Conservation (phyloP, 2,888 invertebrate genomes). For the Apamea anceps region DNA sequence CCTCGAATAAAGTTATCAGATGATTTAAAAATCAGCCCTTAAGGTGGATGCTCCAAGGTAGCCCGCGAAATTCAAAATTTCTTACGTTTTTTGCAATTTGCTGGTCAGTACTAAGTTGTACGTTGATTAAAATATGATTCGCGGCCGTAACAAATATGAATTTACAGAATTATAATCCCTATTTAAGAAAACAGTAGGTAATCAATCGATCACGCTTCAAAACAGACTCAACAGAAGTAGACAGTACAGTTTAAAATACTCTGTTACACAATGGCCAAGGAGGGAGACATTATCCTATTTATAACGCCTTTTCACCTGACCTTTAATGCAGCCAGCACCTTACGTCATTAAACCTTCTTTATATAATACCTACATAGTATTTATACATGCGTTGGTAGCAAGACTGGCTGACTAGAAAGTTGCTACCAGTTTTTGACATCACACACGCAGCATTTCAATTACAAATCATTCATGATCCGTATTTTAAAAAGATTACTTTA, state of each 20-base stretch:
- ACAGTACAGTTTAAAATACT: slow-evolving; percentile 10
- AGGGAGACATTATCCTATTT: slow-evolving; percentile 12
- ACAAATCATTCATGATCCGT: slow-evolving; percentile 32
- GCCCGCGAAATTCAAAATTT: too few relatives aligned
- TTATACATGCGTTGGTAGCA: neutral
- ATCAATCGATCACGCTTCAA: neutral
- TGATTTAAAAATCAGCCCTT: too few relatives aligned
- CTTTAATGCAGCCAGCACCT: slow-evolving; percentile 16
- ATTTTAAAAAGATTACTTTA: neutral
- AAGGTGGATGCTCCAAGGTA: too few relatives aligned
- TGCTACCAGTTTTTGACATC: slow-evolving; percentile 39
- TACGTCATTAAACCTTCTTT: slow-evolving; percentile 11
- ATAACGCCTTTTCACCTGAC: slow-evolving; percentile 23
- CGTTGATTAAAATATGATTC: too few relatives aligned
- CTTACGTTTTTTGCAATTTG: too few relatives aligned
- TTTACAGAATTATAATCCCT: too few relatives aligned
- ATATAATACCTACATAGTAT: slow-evolving; percentile 20
- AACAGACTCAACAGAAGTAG: neutral
- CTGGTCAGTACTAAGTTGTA: too few relatives aligned
- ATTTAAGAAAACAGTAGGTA: neutral
- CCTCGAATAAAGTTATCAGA: too few relatives aligned
- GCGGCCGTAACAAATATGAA: too few relatives aligned
- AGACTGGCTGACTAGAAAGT: slow-evolving; percentile 49
- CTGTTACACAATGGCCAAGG: slow-evolving; percentile 15
- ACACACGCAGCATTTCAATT: slow-evolving; percentile 45